A percentile compares a stretch with the other conserved stretches of the same genome.
Evolutionary conservation across 1,140 invertebrate species (phyloP).

Genomic region (Drosophila malerkotliana): DNA sequence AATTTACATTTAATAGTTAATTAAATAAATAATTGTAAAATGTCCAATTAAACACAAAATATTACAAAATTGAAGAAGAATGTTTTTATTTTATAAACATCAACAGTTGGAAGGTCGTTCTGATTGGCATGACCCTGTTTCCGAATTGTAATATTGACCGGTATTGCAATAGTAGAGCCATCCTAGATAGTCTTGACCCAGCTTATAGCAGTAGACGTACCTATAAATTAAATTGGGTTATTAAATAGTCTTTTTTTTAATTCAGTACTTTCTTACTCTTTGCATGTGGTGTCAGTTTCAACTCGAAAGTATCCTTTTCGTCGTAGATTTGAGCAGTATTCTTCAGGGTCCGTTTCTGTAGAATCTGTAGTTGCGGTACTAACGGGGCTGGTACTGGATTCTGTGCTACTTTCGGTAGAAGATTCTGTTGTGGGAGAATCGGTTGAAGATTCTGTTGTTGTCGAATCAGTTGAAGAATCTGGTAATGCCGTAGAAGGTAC

Average conservation of each 20-base stretch:
- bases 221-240: constrained; percentile 23
- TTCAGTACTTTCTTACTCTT: constrained; percentile 38
- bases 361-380: constrained; percentile 10
- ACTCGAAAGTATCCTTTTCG: constrained; percentile 48
- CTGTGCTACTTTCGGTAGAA: neutral
- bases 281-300: constrained; percentile 53
- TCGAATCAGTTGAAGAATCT: neutral
- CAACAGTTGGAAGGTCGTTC: constrained; percentile 49
- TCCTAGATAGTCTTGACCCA: constrained; percentile 55
- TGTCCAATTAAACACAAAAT: neutral
- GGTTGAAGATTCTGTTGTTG: neutral
- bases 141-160: constrained; percentile 50
- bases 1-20: too few relatives aligned
- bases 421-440: neutral
- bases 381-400: neutral
- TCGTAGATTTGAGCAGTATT: constrained; percentile 40
- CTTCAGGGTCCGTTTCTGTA: constrained; percentile 21
- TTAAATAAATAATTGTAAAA: neutral
- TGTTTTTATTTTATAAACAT: constrained; percentile 3
- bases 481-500: neutral
- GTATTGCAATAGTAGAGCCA: constrained; percentile 59
- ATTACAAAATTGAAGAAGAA: neutral
- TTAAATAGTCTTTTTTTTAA: neutral
- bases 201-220: constrained; percentile 60
- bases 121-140: constrained; percentile 35